These are phyloP conservation scores for Galaxias olidus DNA, from an alignment of 2,797 vertebrate genomes.

Conservation along the genomic window DNA sequence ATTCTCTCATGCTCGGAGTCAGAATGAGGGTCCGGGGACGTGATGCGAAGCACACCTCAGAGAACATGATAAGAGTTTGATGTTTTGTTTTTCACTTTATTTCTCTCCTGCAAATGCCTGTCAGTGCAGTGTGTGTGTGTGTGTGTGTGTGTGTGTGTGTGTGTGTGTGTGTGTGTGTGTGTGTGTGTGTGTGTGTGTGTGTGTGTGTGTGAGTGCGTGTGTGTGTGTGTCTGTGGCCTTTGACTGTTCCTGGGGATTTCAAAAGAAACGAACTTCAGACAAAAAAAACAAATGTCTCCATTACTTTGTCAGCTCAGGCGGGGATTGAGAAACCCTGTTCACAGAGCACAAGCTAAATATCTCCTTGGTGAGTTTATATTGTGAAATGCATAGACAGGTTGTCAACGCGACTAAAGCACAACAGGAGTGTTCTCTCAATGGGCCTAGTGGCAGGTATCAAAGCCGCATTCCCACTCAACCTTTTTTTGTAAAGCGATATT, in stretches of 20 bases:
- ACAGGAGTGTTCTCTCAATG: too few relatives aligned
- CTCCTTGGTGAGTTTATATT: too few relatives aligned
- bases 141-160: too few relatives aligned
- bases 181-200: too few relatives aligned
- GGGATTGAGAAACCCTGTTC: neutral
- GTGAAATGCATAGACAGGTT: too few relatives aligned
- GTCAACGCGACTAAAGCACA: too few relatives aligned
- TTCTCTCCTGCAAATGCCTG: constrained; percentile 17
- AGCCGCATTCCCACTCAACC: too few relatives aligned
- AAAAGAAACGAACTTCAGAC: constrained; percentile 21
- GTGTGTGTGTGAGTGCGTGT: neutral
- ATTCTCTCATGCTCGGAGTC: constrained; percentile 1
- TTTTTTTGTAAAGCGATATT: too few relatives aligned
- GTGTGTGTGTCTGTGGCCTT: constrained; percentile 20
- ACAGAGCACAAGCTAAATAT: too few relatives aligned
- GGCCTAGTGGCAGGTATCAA: too few relatives aligned
- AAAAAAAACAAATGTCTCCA: neutral
- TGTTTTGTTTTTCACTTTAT: neutral
- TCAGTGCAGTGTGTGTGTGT: neutral
- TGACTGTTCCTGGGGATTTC: constrained; percentile 21
- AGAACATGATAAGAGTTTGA: constrained; percentile 15
- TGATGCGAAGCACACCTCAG: constrained; percentile 20
- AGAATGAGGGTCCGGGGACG: neutral
- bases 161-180: too few relatives aligned
- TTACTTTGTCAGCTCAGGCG: too few relatives aligned